Percentiles rank a stretch among this genome's conserved stretches.
phyloP scores from a whole-genome alignment of 2,888 invertebrate species.

The Girardia tigrina region DNA sequence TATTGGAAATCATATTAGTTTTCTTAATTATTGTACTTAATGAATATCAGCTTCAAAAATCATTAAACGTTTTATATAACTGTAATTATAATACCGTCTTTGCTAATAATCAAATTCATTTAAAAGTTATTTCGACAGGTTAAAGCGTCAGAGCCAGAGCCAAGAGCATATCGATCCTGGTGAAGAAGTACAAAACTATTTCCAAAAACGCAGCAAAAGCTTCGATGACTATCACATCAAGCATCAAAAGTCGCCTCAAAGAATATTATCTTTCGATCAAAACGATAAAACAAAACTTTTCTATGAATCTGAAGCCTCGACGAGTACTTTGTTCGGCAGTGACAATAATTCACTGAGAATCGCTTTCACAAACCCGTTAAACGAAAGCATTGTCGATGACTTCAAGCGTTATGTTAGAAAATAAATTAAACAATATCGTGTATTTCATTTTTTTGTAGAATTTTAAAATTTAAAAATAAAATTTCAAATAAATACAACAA shows the following conservation, averaged over 20 bases:
- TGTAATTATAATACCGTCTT: too few species aligned
- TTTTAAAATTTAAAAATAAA: too few species aligned
- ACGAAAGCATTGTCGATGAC: not conserved
- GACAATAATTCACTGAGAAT: conserved; percentile 15
- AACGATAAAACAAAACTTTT: not conserved
- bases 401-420: too few species aligned
- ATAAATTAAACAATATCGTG: too few species aligned
- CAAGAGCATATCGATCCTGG: not conserved
- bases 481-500: too few species aligned
- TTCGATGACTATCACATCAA: not conserved
- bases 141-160: not conserved
- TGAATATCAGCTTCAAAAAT: too few species aligned
- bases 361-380: not conserved
- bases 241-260: not conserved
- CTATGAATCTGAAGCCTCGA: not conserved
- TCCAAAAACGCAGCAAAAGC: not conserved
- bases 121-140: too few species aligned
- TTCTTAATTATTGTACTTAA: too few species aligned
- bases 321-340: not conserved
- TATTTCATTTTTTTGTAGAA: too few species aligned
- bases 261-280: not conserved
- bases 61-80: too few species aligned
- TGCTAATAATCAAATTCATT: too few species aligned
- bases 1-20: too few species aligned
- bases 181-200: not conserved